A percentile compares a stretch with the other conserved stretches of the same genome.
phyloP scores from a whole-genome alignment of 1,140 invertebrate genomes.

The Drosophila littoralis region DNA sequence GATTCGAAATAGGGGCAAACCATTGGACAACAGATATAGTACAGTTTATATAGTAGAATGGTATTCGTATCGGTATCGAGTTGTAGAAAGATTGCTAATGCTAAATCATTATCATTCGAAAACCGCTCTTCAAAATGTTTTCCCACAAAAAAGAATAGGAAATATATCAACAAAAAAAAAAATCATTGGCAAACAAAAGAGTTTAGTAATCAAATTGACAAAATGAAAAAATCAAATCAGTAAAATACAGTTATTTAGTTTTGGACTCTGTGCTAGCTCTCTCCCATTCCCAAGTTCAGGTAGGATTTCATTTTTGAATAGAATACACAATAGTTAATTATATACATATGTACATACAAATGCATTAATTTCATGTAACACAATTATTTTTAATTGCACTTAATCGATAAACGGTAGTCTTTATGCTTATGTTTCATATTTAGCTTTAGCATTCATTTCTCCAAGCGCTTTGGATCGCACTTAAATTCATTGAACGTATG shows the following conservation, averaged over 20 bases:
- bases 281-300: slow-evolving; percentile 84
- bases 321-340: slow-evolving; percentile 81
- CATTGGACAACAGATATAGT: slow-evolving; percentile 35
- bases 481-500: slow-evolving; percentile 22
- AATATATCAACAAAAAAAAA: slow-evolving; percentile 28
- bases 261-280: slow-evolving; percentile 84
- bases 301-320: slow-evolving; percentile 74
- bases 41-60: slow-evolving; percentile 53
- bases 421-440: slow-evolving; percentile 67
- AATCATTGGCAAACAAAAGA: slow-evolving; percentile 41
- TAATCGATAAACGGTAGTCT: slow-evolving; percentile 57
- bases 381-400: slow-evolving; percentile 63
- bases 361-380: slow-evolving; percentile 54
- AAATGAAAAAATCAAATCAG: slow-evolving; percentile 56
- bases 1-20: slow-evolving; percentile 42
- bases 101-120: slow-evolving; percentile 75
- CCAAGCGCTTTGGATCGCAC: slow-evolving; percentile 65
- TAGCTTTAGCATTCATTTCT: slow-evolving; percentile 83
- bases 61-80: slow-evolving; percentile 57
- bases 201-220: slow-evolving; percentile 55
- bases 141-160: slow-evolving; percentile 37
- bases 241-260: slow-evolving; percentile 56
- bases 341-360: slow-evolving; percentile 63
- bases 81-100: slow-evolving; percentile 79
- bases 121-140: slow-evolving; percentile 48